Evolutionary conservation across 2,888 invertebrate genomes (phyloP).

Genomic region (Ormyrus nitidulus): DNA sequence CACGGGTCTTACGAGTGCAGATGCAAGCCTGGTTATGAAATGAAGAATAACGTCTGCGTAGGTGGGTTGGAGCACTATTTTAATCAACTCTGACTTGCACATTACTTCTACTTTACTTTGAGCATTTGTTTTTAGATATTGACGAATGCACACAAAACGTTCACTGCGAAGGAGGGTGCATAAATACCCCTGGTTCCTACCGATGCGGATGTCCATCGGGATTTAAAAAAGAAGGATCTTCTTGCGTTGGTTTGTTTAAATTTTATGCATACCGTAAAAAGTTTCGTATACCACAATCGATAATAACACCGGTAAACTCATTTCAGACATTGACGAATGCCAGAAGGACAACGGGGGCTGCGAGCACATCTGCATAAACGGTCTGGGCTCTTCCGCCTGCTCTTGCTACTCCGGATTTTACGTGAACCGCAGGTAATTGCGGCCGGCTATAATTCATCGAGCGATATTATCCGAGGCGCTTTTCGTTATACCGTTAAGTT

Average conservation of each 20-base stretch:
- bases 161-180: slow-evolving; percentile 75
- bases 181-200: slow-evolving; percentile 75
- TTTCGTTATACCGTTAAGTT: background rate
- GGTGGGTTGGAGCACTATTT: slow-evolving; percentile 62
- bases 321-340: slow-evolving; percentile 73
- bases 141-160: slow-evolving; percentile 73
- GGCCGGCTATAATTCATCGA: background rate
- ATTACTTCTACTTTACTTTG: slow-evolving; percentile 37
- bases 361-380: slow-evolving; percentile 73
- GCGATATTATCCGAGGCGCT: background rate
- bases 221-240: slow-evolving; percentile 50
- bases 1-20: slow-evolving; percentile 75
- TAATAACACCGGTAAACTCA: background rate
- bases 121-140: slow-evolving; percentile 63
- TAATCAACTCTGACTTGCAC: background rate
- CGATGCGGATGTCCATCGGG: slow-evolving; percentile 71
- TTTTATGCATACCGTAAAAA: background rate
- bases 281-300: no score
- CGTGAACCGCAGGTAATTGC: slow-evolving; percentile 64
- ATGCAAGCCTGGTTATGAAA: slow-evolving; percentile 66
- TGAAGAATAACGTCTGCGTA: slow-evolving; percentile 65
- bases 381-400: slow-evolving; percentile 70
- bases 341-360: slow-evolving; percentile 71
- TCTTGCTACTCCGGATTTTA: slow-evolving; percentile 68
- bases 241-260: slow-evolving; percentile 41